Evolutionary conservation across 2,888 invertebrate species (phyloP), one percentile per base, ranked within the genome.

Genomic region (Crocallis elinguaria): DNA sequence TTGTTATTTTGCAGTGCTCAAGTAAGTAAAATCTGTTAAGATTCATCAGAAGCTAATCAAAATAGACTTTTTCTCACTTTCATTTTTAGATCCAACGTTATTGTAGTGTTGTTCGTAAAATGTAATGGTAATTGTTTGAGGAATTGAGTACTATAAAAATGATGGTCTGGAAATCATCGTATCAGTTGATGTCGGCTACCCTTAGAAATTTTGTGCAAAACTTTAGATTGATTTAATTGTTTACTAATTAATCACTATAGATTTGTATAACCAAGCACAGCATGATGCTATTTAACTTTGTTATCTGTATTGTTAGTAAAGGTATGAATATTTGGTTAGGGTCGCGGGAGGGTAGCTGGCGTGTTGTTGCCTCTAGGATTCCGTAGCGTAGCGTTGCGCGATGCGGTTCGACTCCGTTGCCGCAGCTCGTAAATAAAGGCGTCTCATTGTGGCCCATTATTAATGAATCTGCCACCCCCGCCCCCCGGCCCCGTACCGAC

Each of bases 391-490:
- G 67, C 66, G 71, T 70, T 71, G 69, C 74, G 71, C 79, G 71
- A 69, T 81, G 84, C 75, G 87, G 86, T 85, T 82, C 70, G 77
- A 80, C 76, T 85, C 76, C 62, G 74, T 66, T 75, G 77, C 85
- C 87, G 78, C 84, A 84, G 78, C 82, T 86, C 88, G 89, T 90
- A 89, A 91, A 89, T 88, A 91, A 88, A 86, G 84, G 84, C 85
- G 83, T 86, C 89, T 89, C 86, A 88, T 89, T 89, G 88, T 82
- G 79, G 84, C 79, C 85, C 88, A 89, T 89, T 89, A 90, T 90
- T 90, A 91, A 90, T 90, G 91, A 90, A 89, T 86, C 84, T 76
- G 75, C 82, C 77, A 75, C 81, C 78, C 77, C 79, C 75, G 69
- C 68, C 77, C 74, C 81, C 70, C 48, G 30, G 64, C 69, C 73